A percentile compares a stretch with the other conserved stretches of the same genome.
Conservation (phyloP, 2,113 vertebrate genomes). For the Egretta garzetta region DNA sequence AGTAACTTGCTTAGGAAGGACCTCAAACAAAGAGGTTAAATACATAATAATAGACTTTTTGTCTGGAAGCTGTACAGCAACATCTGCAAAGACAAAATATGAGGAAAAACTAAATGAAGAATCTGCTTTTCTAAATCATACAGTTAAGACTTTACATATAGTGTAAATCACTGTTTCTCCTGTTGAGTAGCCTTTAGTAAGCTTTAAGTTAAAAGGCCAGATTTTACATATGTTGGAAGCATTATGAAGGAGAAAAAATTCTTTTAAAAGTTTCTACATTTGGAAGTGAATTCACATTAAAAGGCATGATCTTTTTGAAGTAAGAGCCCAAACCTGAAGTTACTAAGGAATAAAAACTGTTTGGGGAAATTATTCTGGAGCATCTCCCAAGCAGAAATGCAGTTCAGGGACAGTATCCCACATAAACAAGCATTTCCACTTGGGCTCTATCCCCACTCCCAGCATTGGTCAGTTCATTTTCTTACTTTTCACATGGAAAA, state of each 20-base stretch:
- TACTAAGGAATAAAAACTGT: not conserved
- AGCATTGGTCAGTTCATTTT: not conserved
- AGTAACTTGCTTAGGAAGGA: conserved; percentile 93
- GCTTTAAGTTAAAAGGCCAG: not conserved
- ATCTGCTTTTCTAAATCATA: not conserved
- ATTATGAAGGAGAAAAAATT: not conserved
- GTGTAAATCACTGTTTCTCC: not conserved
- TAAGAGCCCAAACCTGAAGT: not conserved
- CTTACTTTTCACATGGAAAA: not conserved
- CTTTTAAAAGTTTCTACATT: fast-evolving
- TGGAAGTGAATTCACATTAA: not conserved
- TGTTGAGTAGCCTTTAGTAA: not conserved
- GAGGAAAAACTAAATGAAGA: not conserved
- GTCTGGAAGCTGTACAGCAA: conserved; percentile 94
- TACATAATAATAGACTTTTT: conserved; percentile 99
- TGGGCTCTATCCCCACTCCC: not conserved
- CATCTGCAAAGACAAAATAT: conserved; percentile 77
- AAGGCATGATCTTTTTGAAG: not conserved
- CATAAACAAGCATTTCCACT: not conserved
- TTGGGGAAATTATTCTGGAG: not conserved
- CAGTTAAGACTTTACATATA: not conserved
- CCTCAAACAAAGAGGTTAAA: conserved; percentile 95
- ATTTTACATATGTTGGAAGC: not conserved
- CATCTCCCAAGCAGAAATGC: not conserved
- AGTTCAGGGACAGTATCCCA: not conserved